phyloP scores from a whole-genome alignment of 2,113 vertebrate species.

The Rhombomys opimus region DNA sequence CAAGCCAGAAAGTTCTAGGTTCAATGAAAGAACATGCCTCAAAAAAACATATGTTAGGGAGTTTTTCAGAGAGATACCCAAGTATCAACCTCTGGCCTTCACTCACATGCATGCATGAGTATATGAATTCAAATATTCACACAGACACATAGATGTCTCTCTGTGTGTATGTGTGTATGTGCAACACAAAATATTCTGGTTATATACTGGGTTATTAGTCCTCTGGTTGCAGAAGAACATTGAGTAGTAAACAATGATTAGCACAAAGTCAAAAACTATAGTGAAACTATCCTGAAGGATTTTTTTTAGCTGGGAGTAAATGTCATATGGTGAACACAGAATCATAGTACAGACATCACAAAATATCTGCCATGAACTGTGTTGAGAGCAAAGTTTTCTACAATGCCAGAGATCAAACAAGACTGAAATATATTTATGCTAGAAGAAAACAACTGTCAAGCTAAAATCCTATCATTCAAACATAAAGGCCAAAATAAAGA shows the following conservation, averaged over 20 bases:
- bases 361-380: neutral
- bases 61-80: neutral
- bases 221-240: neutral
- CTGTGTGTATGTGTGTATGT: neutral
- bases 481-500: neutral
- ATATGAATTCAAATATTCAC: neutral
- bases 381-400: neutral
- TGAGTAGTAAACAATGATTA: neutral
- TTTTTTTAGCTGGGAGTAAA: neutral
- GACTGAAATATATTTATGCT: neutral
- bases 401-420: neutral
- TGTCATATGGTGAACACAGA: neutral
- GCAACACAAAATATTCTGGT: neutral
- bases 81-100: neutral
- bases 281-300: neutral
- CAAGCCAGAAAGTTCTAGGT: neutral
- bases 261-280: neutral
- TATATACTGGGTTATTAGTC: neutral
- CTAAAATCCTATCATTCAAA: neutral
- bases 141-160: neutral
- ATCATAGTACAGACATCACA: neutral
- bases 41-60: neutral
- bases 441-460: neutral
- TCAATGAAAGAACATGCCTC: neutral
- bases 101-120: neutral